Evolutionary conservation across 2,797 vertebrate genomes (phyloP).

Genomic region (Thunnus albacares): DNA sequence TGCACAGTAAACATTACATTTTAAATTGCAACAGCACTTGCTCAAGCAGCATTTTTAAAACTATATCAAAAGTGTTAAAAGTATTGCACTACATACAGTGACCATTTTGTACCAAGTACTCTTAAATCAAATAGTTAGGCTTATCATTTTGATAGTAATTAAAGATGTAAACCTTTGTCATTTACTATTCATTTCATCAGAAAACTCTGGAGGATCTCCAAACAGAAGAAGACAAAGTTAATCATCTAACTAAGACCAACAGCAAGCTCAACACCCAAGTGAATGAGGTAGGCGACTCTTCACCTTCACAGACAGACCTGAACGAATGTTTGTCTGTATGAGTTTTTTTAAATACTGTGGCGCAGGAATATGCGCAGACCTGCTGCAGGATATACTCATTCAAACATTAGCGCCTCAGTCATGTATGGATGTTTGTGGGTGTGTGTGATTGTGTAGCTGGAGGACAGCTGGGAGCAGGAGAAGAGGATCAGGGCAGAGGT

Average conservation of each 20-base stretch:
- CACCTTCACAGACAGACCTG: neutral
- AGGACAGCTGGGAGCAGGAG: conserved; percentile 85
- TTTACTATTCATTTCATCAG: conserved; percentile 49
- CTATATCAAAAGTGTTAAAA: no score
- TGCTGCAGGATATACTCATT: neutral
- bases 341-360: neutral
- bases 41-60: no score
- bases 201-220: conserved; percentile 87
- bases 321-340: neutral
- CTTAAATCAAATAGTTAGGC: no score
- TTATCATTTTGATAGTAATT: neutral
- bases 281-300: conserved; percentile 69
- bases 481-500: conserved; percentile 84
- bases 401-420: neutral
- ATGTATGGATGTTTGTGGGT: conserved; percentile 19
- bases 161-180: neutral
- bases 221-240: conserved; percentile 85
- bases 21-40: neutral
- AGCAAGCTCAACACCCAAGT: conserved; percentile 81
- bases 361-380: neutral
- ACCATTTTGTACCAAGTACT: no score
- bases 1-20: neutral
- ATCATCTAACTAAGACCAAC: conserved; percentile 81
- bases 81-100: no score
- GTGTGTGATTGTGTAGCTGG: conserved; percentile 67